Evolutionary conservation across 2,113 vertebrate genomes (phyloP).

Genomic region (Galeopterus variegatus): DNA sequence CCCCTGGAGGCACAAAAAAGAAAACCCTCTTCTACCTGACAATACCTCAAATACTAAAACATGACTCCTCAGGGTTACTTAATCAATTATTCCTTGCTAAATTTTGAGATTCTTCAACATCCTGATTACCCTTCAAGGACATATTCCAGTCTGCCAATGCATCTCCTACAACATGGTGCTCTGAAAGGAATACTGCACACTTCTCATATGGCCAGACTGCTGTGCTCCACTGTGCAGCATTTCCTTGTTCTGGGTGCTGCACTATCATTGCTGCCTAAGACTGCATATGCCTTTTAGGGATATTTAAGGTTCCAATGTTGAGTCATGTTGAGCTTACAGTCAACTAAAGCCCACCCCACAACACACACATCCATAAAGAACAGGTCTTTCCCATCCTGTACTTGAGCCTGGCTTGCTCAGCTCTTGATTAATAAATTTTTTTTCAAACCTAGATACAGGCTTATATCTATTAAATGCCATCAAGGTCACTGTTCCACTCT

Average conservation of each 20-base stretch:
- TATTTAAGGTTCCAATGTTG: slow-evolving; percentile 3
- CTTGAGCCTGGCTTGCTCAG: slow-evolving; percentile 24
- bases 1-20: slow-evolving; percentile 1
- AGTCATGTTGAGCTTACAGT: slow-evolving; percentile 10
- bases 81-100: neutral
- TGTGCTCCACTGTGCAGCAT: neutral
- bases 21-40: neutral
- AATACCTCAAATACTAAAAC: slow-evolving; percentile 34
- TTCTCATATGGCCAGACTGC: neutral
- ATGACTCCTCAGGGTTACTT: slow-evolving; percentile 29
- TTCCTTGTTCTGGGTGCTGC: neutral
- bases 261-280: neutral
- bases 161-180: neutral
- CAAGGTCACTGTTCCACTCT: neutral
- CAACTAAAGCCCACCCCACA: slow-evolving; percentile 25
- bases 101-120: slow-evolving; percentile 54
- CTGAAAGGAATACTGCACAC: neutral
- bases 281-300: neutral
- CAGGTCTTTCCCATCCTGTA: slow-evolving; percentile 25
- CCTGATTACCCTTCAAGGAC: neutral
- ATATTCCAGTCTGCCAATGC: neutral
- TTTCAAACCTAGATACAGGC: slow-evolving; percentile 41
- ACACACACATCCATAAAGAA: neutral
- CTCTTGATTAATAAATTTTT: slow-evolving; percentile 24
- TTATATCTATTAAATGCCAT: slow-evolving; percentile 59